Base-by-base conservation (phyloP, 2,113 vertebrate species). In the Gopherus flavomarginatus region DNA sequence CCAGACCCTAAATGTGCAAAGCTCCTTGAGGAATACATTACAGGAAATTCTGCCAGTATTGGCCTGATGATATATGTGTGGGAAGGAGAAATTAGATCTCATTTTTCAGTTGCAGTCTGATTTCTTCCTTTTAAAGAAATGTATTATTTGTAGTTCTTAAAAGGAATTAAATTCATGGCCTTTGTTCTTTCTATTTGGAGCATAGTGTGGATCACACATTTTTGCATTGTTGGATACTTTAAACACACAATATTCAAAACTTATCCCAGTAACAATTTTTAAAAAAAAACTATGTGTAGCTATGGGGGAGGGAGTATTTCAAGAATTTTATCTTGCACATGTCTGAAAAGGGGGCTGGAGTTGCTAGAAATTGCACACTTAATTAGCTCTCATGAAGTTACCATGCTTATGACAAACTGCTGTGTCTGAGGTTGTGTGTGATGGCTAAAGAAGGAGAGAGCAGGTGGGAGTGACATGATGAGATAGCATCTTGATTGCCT, bases 391-490 rank as follows among this genome's bases (percentile, higher is more conserved):
- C 3, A 12, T 21, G 79, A 75, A 21, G 3, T 62, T 85, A 22
- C 62, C 0, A 0, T 90, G 91, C 44, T 53, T 6, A 0, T 79
- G 89, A 85, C 42, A 86, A 85, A 22, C 80, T 86, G 14, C 69
- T n/a, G 69, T 44, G 87, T 42, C 54, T 92, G 38, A 78, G 88
- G 47, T 81, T 87, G 82, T 90, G 53, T 44, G 17, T 84, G 50
- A 11, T 56, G 53, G 69, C 42, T 80, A 3, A 59, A 84, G 26
- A 86, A 27, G 27, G n/a, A 19, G n/a, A 38, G 86, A 88, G 80
- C 0, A 1, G 3, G 3, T 82, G 22, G 19, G 9, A 0, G 5
- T 0, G 7, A 50, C 47, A 31, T 29, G 14, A 52, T 52, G 92
- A 75, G 83, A 19, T 3, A n/a, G 27, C 1, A 1, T 31, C 0